phyloP scores from a whole-genome alignment of 2,113 vertebrate species.

The Cacatua alba region DNA sequence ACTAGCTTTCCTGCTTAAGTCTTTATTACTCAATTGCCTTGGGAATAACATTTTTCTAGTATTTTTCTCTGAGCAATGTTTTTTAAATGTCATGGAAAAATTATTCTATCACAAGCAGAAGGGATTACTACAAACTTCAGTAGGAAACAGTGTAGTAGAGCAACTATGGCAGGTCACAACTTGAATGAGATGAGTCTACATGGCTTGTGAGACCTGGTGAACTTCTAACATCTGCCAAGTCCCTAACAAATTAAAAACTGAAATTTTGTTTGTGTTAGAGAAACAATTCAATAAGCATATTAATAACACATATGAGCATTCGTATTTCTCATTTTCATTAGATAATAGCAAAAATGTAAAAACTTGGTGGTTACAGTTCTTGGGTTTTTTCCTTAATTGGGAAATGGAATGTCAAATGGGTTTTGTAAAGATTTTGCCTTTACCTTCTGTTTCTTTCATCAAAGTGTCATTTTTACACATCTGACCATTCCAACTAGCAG shows the following conservation, averaged over 20 bases:
- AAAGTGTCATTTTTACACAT: slow-evolving; percentile 34
- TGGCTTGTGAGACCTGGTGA: neutral
- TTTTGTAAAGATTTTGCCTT: neutral
- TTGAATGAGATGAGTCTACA: neutral
- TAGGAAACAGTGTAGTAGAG: neutral
- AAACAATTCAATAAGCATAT: neutral
- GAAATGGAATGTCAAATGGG: neutral
- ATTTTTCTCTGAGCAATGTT: neutral
- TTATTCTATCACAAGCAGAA: neutral
- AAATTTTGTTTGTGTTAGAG: neutral
- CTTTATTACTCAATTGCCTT: neutral
- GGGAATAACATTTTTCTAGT: neutral
- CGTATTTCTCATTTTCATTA: neutral
- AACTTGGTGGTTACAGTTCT: neutral
- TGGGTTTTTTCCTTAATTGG: neutral
- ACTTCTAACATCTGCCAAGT: neutral
- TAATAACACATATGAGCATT: neutral
- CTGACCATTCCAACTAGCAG: slow-evolving; percentile 28
- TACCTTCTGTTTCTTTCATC: neutral
- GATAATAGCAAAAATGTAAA: neutral
- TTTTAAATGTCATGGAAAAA: neutral
- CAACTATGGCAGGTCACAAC: neutral
- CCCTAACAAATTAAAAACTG: neutral
- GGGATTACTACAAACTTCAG: neutral
- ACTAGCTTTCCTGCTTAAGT: neutral